A percentile compares a stretch with the other conserved stretches of the same genome.
phyloP scores from a whole-genome alignment of 2,113 vertebrate species.

The Egretta garzetta region DNA sequence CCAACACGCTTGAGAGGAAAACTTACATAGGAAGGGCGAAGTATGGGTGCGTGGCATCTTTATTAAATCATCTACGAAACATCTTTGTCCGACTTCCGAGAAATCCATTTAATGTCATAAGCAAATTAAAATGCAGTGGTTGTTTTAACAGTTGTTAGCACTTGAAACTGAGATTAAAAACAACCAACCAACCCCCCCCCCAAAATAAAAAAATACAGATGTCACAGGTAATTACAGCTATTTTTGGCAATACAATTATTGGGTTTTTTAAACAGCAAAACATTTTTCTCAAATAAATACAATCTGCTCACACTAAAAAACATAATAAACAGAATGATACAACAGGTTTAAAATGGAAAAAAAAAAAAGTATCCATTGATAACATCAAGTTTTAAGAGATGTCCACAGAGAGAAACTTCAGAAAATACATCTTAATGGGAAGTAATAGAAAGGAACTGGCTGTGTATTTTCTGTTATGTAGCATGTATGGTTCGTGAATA shows the following conservation, averaged over 20 bases:
- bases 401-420: neutral
- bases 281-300: slow-evolving; percentile 65
- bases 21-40: neutral
- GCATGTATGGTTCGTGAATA: neutral
- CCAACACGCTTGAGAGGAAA: neutral
- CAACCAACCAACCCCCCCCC: neutral
- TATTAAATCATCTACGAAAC: neutral
- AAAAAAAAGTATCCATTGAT: neutral
- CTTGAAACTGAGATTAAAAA: slow-evolving; percentile 22
- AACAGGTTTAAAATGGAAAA: neutral
- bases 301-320: slow-evolving; percentile 40
- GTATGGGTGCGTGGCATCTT: neutral
- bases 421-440: neutral
- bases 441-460: neutral
- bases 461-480: neutral
- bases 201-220: slow-evolving; percentile 55
- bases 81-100: neutral
- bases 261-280: slow-evolving; percentile 33
- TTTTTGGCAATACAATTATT: slow-evolving; percentile 48
- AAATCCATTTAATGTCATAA: slow-evolving; percentile 35
- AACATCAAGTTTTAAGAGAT: neutral
- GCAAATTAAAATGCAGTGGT: slow-evolving; percentile 32
- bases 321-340: slow-evolving; percentile 16
- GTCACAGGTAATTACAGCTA: slow-evolving; percentile 58
- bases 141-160: neutral